Evolutionary conservation across 2,797 vertebrate species (phyloP), one percentile per base, ranked within the genome.

Genomic region (Neostethus bicornis): DNA sequence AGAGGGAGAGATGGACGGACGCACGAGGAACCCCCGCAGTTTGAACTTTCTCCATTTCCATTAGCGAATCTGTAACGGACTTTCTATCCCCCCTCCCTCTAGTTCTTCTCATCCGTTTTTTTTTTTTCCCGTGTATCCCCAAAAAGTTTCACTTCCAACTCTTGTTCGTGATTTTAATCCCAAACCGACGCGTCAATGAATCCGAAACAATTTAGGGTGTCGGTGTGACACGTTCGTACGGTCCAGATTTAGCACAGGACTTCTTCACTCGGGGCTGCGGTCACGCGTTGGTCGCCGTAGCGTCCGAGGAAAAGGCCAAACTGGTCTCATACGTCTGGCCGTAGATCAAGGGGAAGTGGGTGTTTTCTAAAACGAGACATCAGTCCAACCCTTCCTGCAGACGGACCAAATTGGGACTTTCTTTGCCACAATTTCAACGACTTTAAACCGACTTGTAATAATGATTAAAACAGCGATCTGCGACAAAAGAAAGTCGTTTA

Each of bases 381-480:
- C 87, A 79, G 81, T 79, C 78, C 84, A 91, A 82, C 89, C 88
- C 89, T 91, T 91, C 89, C 88, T 91, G 86, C 64, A 20, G 37
- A 37, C 16, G 21, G 52, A 51, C 49, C 11, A 58, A 12, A 35
- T 42, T 72, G 75, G 77, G 77, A 77, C 82, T 77, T 73, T 26
- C 61, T 58, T 79, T 80, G 52, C 61, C 80, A 45, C 49, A 86
- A 83, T 80, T 80, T 77, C 55, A 67, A 35, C 70, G 41, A 82
- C 59, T 78, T 73, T 61, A 58, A 86, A 84, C 77, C 14, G 54
- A 65, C 61, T 70, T 49, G 1, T 4, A 32, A 48, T n/a, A n/a
- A n/a, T n/a, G n/a, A n/a, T n/a, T n/a, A n/a, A n/a, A n/a, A n/a
- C n/a, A n/a, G n/a, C n/a, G n/a, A n/a, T n/a, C n/a, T n/a, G n/a